Evolutionary conservation across 2,113 vertebrate genomes (phyloP), one percentile per base, ranked within the genome.

Genomic region (Sturnira hondurensis): DNA sequence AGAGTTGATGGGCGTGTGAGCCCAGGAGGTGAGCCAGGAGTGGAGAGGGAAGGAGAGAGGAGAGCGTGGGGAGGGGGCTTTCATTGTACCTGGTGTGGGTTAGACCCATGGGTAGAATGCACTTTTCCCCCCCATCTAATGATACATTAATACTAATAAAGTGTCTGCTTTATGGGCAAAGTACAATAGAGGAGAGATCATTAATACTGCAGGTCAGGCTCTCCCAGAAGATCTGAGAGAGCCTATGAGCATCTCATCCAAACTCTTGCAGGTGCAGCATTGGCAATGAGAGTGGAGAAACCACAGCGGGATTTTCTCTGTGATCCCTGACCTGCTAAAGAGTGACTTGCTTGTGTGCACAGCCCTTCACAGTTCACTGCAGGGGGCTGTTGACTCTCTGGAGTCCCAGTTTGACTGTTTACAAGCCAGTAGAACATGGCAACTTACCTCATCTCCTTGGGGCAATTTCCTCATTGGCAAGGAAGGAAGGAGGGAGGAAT

Each of bases 1-100:
- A 65, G n/a, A 76, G 38, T 0, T 15, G 4, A 4, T 22, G 50
- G 9, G 22, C 7, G 19, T 3, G 0, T 2, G 33, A 43, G 31
- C 19, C 33, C n/a, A 4, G 12, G 10, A 54, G 24, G 31, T 6
- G 22, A 54, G 26, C 19, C 3, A 8, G 22, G 11, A 3, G 36
- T 2, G 4, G 52, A n/a, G 36, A 87, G n/a, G 28, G 17, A 38
- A 3, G 38, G 33, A 24, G 14, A 20, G 58, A 2, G 0, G 14
- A 24, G 84, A 31, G 22, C 33, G 8, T 41, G 2, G 11, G 22
- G 45, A 31, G 4, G 11, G 0, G 13, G 54, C 31, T 47, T 14
- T 9, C 19, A 2, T 45, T 61, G 1, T 24, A 26, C 11, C 9
- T 36, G 2, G 4, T 4, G 1, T 17, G 33, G 15, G 33, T 5